phyloP scores from a whole-genome alignment of 2,113 vertebrate genomes.

The Erythrocercus mccallii region DNA sequence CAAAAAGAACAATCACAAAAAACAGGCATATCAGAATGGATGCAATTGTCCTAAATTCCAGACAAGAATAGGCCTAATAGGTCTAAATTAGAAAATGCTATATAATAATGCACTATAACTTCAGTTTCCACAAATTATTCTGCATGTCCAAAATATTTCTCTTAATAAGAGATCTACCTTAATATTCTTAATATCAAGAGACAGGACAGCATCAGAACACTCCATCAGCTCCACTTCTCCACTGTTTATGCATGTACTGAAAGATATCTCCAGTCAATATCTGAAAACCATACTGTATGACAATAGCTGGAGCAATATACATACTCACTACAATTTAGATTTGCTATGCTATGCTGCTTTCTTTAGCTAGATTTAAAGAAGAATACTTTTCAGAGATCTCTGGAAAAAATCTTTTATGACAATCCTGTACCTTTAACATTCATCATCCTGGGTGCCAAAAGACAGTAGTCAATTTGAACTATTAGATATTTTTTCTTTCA shows the following conservation, averaged over 20 bases:
- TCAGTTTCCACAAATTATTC: not conserved
- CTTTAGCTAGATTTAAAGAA: not conserved
- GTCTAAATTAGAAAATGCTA: not conserved
- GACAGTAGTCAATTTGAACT: not conserved
- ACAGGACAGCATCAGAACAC: not conserved
- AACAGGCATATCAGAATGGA: not conserved
- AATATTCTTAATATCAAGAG: not conserved
- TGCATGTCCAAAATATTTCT: not conserved
- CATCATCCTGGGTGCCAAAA: not conserved
- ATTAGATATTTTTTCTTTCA: not conserved
- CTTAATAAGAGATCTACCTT: not conserved
- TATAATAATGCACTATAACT: not conserved
- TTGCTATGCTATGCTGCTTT: not conserved
- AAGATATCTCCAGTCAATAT: not conserved
- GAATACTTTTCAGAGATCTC: not conserved
- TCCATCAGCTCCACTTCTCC: not conserved
- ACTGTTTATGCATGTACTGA: not conserved
- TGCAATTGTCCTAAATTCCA: not conserved
- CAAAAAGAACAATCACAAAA: not conserved
- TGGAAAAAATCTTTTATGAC: not conserved
- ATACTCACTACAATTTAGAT: not conserved
- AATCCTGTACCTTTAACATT: not conserved
- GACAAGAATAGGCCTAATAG: not conserved
- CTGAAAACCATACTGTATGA: not conserved
- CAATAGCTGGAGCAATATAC: not conserved